Base-by-base conservation (phyloP, 2,797 vertebrate genomes). In the Distichodus sexfasciatus region DNA sequence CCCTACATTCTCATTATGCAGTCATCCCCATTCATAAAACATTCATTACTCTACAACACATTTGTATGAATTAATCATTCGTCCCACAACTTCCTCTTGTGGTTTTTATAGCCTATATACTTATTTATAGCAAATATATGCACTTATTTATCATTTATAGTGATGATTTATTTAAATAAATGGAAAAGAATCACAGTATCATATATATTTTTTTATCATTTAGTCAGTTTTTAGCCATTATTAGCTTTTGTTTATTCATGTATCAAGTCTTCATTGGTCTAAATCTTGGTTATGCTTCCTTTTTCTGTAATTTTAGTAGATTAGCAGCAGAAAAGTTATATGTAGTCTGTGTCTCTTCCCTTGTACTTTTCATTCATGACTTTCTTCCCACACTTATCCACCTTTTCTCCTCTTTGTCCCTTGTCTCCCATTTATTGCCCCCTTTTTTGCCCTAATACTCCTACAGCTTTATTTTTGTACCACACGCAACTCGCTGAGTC, bases 401-500 rank as follows among this genome's bases (percentile, higher is more conserved):
- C 33, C 66, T 50, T 43, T 63, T 61, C 57, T 64, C 43, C 36
- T 41, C 21, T 29, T 8, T 36, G 36, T n/a, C 2, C 21, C 44
- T 48, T 53, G 4, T n/a, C 43, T 14, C 60, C 36, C 35, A 44
- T 50, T 17, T 53, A 70, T 44, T 36, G 19, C 11, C 46, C 72
- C 6, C 7, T 53, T 70, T 33, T 70, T 33, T 66, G 68, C 47
- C 50, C 47, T 14, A 60, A 38, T 69, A 67, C 58, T 54, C 15
- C 33, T 59, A 21, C 41, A n/a, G 40, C 33, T 33, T 67, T 68
- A 76, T 80, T 77, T 75, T 65, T 68, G 55, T 50, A 7, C 35
- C 9, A 48, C 17, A 29, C 55, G n/a, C 26, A 50, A 64, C 63
- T 71, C 61, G 46, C 29, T 17, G 57, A 26, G 55, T 36, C 62